These are phyloP conservation scores for Lutjanus erythropterus DNA, from an alignment of 2,113 vertebrate genomes.

Conservation along the genomic window DNA sequence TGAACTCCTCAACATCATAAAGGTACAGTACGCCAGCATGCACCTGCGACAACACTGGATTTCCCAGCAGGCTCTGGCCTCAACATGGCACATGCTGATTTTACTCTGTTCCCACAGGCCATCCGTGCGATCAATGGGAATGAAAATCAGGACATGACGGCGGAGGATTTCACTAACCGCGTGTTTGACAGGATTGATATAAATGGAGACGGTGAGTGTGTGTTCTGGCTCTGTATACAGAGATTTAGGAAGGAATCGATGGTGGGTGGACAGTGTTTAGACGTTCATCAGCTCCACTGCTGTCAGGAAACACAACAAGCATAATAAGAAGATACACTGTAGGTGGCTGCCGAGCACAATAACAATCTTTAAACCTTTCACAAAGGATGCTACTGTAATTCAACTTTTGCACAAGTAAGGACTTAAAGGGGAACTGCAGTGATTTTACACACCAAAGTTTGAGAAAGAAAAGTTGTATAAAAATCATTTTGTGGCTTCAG, in stretches of 20 bases:
- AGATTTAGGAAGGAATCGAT: slow-evolving; percentile 4
- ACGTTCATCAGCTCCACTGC: slow-evolving; percentile 25
- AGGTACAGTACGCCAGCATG: slow-evolving; percentile 77
- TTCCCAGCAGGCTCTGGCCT: not conserved
- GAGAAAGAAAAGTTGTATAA: not conserved
- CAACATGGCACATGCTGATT: not conserved
- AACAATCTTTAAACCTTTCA: not conserved
- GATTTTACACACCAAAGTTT: not conserved
- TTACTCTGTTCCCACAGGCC: slow-evolving; percentile 78
- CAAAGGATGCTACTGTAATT: not conserved
- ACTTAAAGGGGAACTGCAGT: not conserved
- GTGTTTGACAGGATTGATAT: slow-evolving; percentile 93
- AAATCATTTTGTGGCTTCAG: no score
- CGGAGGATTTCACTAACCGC: slow-evolving; percentile 92
- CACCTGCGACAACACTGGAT: not conserved
- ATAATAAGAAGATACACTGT: not conserved
- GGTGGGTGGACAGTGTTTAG: not conserved
- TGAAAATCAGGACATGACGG: slow-evolving; percentile 82
- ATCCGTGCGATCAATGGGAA: slow-evolving; percentile 92
- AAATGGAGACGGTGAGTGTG: slow-evolving; percentile 91
- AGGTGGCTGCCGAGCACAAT: not conserved
- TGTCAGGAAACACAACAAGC: not conserved
- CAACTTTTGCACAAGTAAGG: not conserved
- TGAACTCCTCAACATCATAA: slow-evolving; percentile 93
- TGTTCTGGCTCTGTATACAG: not conserved